Conservation (phyloP, 2,888 invertebrate species). For the Theretra japonica region DNA sequence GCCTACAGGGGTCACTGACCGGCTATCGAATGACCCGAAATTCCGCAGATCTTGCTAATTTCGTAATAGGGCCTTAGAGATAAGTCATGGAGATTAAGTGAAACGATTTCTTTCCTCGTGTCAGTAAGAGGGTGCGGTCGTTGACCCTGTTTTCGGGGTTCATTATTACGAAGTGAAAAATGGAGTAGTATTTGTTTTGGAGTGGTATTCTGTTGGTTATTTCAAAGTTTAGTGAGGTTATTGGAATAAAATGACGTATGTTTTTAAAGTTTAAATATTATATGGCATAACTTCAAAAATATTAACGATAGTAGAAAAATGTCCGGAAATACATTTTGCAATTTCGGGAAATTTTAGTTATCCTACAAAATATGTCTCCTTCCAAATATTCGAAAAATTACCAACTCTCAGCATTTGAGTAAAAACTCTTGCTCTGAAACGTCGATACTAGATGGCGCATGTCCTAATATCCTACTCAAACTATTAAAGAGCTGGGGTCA, state of each 20-base stretch:
- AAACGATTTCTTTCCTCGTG: neutral
- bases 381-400: no score
- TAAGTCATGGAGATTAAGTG: constrained; percentile 10
- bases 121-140: constrained; percentile 7
- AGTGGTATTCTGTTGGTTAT: no score
- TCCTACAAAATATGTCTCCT: no score
- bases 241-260: no score
- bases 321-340: no score
- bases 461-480: neutral
- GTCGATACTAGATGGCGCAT: neutral
- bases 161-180: neutral
- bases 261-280: no score
- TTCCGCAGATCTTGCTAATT: constrained; percentile 2
- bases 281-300: no score
- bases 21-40: constrained; percentile 2
- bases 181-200: neutral
- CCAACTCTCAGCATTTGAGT: no score
- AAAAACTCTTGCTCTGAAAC: no score
- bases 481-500: neutral
- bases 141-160: neutral
- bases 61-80: neutral
- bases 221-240: no score
- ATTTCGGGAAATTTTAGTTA: no score
- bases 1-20: constrained; percentile 3
- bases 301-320: no score